Base-by-base conservation (phyloP, 2,888 invertebrate species). In the Epirrita christyi region DNA sequence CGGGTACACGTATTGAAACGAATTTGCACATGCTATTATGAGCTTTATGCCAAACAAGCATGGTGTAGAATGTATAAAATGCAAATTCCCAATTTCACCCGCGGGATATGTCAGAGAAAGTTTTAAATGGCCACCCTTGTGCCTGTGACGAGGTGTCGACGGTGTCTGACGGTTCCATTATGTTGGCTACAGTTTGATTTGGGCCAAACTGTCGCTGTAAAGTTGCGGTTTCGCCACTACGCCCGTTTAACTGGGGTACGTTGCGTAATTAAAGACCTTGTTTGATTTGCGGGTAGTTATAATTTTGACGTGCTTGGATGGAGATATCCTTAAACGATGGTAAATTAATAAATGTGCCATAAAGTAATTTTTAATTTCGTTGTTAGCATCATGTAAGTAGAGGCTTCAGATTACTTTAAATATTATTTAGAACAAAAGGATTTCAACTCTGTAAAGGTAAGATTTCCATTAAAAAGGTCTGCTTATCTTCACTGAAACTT, bases 71-170 rank as follows among this genome's bases (percentile, higher is more conserved):
- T 68, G 53, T 57, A 34, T 52, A 45, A 21, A 44, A 14, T 49
- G 49, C 44, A 52, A 56, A 54, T 56, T 55, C 61, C 45, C 59
- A 63, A 50, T 63, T 61, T 61, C 38, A 21, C 54, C 50, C 44
- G 47, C 54, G 50, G 51, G 45, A 54, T 48, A 51, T 59, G 63
- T 64, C 63, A 55, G 66, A 55, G 66, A 72, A 85, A 85, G 78
- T 85, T 85, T 83, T 81, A 80, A 85, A 81, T 74, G 81, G 79
- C 76, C 75, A 73, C 76, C 79, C 75, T 75, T 78, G 78, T 79
- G 72, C 65, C 59, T 63, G 68, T 82, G 85, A 83, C 83, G 75
- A 79, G 76, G 78, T 78, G 83, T 79, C 78, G 73, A 55, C 68
- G 63, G 40, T 57, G 56, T 65, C 67, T 82, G 85, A 82, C 84